Conservation (phyloP, 2,888 invertebrate species). For the Polietes domitor region DNA sequence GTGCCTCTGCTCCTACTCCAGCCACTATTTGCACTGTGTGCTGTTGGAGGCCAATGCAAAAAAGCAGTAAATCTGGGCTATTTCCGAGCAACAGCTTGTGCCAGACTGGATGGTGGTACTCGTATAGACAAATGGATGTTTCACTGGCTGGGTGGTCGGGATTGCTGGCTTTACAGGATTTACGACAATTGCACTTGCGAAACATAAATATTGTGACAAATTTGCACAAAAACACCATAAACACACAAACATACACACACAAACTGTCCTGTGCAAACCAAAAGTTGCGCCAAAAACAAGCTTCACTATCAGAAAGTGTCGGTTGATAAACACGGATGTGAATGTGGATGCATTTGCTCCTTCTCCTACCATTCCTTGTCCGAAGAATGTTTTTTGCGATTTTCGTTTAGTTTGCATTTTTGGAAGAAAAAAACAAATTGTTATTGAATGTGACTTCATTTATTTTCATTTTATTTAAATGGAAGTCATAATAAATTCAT, state of each 20-base stretch:
- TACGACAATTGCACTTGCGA: constrained; percentile 65
- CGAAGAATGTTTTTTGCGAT: constrained; percentile 40
- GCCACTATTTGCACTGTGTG: constrained; percentile 31
- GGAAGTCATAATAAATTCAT: not conserved
- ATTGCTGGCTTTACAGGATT: constrained; percentile 63
- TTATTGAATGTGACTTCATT: constrained; percentile 59
- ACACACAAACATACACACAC: constrained; percentile 9
- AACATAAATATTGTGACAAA: constrained; percentile 67
- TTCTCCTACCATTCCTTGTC: constrained; percentile 24
- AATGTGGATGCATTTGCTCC: constrained; percentile 31
- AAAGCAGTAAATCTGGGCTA: constrained; percentile 57
- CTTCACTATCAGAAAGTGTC: constrained; percentile 18
- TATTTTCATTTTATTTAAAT: not conserved
- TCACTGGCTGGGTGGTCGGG: constrained; percentile 41
- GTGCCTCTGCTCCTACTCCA: not conserved
- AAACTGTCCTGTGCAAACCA: too few species aligned
- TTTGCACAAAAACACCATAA: constrained; percentile 53
- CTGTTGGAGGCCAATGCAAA: constrained; percentile 45
- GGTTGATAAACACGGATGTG: constrained; percentile 53
- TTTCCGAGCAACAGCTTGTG: constrained; percentile 66
- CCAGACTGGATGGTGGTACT: constrained; percentile 48
- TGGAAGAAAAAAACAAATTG: constrained; percentile 52
- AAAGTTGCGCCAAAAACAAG: not conserved
- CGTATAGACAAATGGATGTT: constrained; percentile 47
- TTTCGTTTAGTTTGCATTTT: constrained; percentile 26